phyloP scores from a whole-genome alignment of 2,888 invertebrate species.

The Pocota personata region DNA sequence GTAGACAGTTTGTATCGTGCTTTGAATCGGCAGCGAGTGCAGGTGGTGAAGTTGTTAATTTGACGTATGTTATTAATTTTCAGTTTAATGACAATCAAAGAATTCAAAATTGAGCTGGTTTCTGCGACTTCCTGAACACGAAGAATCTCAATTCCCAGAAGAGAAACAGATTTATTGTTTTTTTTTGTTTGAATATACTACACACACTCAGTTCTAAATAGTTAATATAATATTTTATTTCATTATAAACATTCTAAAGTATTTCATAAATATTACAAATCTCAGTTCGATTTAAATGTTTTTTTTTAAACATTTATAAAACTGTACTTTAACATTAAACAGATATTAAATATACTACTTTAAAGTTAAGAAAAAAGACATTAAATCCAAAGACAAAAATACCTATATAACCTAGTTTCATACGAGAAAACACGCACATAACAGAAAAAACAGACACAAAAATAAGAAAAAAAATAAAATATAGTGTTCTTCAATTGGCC shows the following conservation, averaged over 20 bases:
- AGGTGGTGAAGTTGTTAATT: too few relatives aligned
- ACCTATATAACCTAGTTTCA: conserved; percentile 44
- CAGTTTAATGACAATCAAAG: too few relatives aligned
- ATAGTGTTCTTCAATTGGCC: conserved; percentile 59
- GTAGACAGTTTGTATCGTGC: too few relatives aligned
- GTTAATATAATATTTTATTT: conserved; percentile 59
- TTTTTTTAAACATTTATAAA: conserved; percentile 53
- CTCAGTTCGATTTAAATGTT: conserved; percentile 68
- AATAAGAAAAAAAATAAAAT: background rate
- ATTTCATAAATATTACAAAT: conserved; percentile 72
- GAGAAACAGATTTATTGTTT: too few relatives aligned
- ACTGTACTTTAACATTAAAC: conserved; percentile 53
- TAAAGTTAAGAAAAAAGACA: conserved; percentile 34
- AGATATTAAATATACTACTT: conserved; percentile 34
- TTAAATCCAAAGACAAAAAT: conserved; percentile 26
- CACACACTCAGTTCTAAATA: conserved; percentile 3
- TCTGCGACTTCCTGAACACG: too few relatives aligned
- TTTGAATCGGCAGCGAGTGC: too few relatives aligned
- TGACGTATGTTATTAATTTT: too few relatives aligned
- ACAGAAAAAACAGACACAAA: conserved; percentile 37
- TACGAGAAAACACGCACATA: conserved; percentile 52
- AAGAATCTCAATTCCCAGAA: too few relatives aligned
- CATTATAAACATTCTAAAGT: conserved; percentile 64
- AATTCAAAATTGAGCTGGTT: too few relatives aligned
- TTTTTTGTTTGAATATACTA: too few relatives aligned